Evolutionary conservation across 1,140 invertebrate genomes (phyloP).

Genomic region (Drosophila biarmipes): DNA sequence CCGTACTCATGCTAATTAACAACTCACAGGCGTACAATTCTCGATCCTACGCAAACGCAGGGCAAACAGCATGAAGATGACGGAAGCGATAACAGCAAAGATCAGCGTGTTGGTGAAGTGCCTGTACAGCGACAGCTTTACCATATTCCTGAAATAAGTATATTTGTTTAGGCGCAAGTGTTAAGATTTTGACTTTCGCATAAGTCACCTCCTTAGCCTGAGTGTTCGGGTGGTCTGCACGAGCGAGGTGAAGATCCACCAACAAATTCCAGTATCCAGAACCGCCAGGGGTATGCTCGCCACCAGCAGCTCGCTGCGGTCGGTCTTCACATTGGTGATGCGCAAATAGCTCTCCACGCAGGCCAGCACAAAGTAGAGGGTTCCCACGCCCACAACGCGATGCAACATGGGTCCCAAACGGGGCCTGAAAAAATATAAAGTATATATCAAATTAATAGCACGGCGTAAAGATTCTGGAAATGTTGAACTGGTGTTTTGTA

Average conservation of each 20-base stretch:
- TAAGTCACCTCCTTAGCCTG: slow-evolving; percentile 88
- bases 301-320: slow-evolving; percentile 88
- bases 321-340: slow-evolving; percentile 89
- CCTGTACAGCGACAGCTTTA: slow-evolving; percentile 95
- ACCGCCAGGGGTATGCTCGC: slow-evolving; percentile 90
- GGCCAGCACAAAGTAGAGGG: slow-evolving; percentile 93
- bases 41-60: slow-evolving; percentile 91
- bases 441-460: background rate
- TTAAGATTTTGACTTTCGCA: background rate
- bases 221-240: slow-evolving; percentile 95
- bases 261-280: slow-evolving; percentile 90
- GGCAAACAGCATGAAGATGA: slow-evolving; percentile 96
- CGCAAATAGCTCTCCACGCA: slow-evolving; percentile 92
- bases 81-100: slow-evolving; percentile 94
- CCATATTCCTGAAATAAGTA: slow-evolving; percentile 88
- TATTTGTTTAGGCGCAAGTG: background rate
- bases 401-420: slow-evolving; percentile 93
- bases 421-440: slow-evolving; percentile 86
- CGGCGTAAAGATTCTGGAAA: background rate
- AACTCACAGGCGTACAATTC: slow-evolving; percentile 89
- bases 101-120: slow-evolving; percentile 97
- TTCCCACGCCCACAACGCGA: slow-evolving; percentile 92
- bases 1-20: slow-evolving; percentile 60
- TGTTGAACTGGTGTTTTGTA: background rate
- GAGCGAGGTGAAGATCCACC: slow-evolving; percentile 95